phyloP scores from a whole-genome alignment of 1,140 invertebrate species.

The Ceratitis capitata region DNA sequence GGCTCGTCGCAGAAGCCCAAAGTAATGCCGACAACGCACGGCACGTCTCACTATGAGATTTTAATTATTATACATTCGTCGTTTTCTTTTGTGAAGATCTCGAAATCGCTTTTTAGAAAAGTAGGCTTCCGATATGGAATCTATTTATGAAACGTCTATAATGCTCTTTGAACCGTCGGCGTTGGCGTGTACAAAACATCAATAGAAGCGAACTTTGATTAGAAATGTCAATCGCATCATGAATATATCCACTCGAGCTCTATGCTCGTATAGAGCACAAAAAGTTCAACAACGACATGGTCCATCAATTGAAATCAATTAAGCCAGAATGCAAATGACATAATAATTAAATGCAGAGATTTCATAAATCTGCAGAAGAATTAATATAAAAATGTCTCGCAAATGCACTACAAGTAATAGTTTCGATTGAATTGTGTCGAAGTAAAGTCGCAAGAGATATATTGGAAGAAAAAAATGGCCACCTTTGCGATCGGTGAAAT shows the following conservation, averaged over 20 bases:
- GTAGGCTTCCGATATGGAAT: too few relatives aligned
- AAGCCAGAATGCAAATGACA: background rate
- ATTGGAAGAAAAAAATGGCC: background rate
- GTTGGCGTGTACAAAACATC: too few relatives aligned
- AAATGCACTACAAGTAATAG: background rate
- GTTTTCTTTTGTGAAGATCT: too few relatives aligned
- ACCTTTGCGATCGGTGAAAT: conserved; percentile 25
- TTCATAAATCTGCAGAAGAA: background rate
- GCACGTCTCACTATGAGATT: too few relatives aligned
- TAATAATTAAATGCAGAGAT: background rate
- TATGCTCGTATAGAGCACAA: too few relatives aligned
- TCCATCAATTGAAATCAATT: conserved; percentile 23
- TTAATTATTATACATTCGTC: too few relatives aligned
- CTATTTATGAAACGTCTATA: too few relatives aligned
- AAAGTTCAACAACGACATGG: background rate
- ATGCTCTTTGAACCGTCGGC: too few relatives aligned
- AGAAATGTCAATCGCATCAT: background rate
- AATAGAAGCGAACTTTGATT: background rate
- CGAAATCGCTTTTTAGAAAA: too few relatives aligned
- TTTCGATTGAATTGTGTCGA: background rate
- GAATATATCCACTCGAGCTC: background rate
- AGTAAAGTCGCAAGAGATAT: background rate
- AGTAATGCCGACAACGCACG: too few relatives aligned
- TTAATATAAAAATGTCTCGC: background rate
- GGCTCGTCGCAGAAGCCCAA: too few relatives aligned